phyloP scores from a whole-genome alignment of 1,140 invertebrate species.

The Sitobion miscanthi region DNA sequence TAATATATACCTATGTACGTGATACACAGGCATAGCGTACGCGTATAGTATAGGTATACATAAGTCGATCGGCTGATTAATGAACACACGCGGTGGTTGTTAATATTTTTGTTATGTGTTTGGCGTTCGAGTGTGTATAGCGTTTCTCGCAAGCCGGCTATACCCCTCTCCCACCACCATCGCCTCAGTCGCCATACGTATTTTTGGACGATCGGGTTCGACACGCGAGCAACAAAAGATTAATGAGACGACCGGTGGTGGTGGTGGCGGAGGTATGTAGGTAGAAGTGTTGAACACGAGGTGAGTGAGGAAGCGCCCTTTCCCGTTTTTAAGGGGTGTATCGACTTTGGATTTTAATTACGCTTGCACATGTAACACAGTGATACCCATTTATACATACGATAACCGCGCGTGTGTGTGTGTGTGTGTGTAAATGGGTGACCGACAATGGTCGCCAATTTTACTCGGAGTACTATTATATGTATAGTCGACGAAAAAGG shows the following conservation, averaged over 20 bases:
- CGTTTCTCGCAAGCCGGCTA: not conserved
- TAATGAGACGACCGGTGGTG: constrained; percentile 7
- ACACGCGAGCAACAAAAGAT: constrained; percentile 13
- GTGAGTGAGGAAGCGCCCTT: not conserved
- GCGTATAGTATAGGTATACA: too few relatives aligned
- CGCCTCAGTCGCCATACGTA: not conserved
- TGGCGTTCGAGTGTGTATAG: not conserved
- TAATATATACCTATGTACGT: not conserved
- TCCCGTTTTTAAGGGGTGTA: not conserved
- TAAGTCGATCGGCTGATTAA: constrained; percentile 32
- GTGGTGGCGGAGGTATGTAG: not conserved
- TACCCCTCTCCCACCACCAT: not conserved
- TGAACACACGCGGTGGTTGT: not conserved
- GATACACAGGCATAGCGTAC: not conserved
- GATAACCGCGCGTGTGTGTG: not conserved
- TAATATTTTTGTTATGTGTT: constrained; percentile 13
- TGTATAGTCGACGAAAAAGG: not conserved
- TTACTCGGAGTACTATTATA: not conserved
- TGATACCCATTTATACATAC: not conserved
- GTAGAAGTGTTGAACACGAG: not conserved
- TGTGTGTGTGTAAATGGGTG: not conserved
- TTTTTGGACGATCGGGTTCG: constrained; percentile 3
- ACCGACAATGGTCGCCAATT: not conserved
- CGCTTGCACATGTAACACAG: not conserved
- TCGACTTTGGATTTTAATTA: constrained; percentile 43